Conservation (phyloP, 2,113 vertebrate species). For the Planiliza haematocheilus region DNA sequence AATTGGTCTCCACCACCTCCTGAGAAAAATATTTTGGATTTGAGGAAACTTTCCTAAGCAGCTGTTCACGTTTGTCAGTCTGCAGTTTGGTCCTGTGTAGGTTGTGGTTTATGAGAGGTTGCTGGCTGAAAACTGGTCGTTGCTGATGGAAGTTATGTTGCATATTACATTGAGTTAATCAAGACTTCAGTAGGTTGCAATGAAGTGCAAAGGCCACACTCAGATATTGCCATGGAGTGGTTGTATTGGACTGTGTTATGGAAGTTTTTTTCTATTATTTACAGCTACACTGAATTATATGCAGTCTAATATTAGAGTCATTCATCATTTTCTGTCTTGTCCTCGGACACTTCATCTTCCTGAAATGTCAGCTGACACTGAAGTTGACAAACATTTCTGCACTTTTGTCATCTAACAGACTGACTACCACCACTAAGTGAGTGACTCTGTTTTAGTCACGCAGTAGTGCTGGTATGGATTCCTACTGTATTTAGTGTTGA, state of each 20-base stretch:
- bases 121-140: background rate
- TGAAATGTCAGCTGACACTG: background rate
- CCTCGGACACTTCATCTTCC: slow-evolving; percentile 20
- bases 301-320: background rate
- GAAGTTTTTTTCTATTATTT: background rate
- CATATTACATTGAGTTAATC: background rate
- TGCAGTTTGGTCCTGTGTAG: background rate
- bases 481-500: slow-evolving; percentile 16
- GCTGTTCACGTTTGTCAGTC: background rate
- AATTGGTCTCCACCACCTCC: background rate
- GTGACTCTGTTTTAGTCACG: slow-evolving; percentile 27
- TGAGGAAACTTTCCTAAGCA: background rate
- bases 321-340: background rate
- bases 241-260: background rate
- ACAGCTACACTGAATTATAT: too few relatives aligned
- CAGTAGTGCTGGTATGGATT: slow-evolving; percentile 21
- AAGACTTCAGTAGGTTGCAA: background rate
- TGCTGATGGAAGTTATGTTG: background rate
- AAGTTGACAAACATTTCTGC: background rate
- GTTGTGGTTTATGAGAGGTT: background rate
- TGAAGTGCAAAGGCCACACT: background rate
- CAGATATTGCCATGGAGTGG: background rate
- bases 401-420: background rate
- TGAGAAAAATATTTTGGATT: background rate
- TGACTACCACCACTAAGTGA: background rate